These are phyloP conservation scores for Deilephila porcellus DNA, from an alignment of 2,888 invertebrate genomes.

Conservation along the genomic window DNA sequence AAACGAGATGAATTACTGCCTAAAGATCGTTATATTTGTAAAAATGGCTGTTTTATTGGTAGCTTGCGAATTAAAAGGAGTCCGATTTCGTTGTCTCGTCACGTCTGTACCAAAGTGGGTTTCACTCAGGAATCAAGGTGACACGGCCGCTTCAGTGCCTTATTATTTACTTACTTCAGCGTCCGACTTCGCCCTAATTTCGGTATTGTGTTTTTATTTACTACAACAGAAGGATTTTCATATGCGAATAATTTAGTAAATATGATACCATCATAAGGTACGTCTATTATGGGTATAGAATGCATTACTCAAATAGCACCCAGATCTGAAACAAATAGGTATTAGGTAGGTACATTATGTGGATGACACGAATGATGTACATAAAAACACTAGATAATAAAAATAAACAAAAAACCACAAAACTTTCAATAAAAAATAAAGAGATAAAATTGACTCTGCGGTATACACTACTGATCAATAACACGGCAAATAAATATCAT, in stretches of 20 bases:
- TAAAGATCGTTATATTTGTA: slow-evolving; percentile 31
- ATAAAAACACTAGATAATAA: too few species aligned
- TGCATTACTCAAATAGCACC: too few species aligned
- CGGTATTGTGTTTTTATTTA: not conserved
- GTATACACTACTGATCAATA: not conserved
- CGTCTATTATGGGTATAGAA: too few species aligned
- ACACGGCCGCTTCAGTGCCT: slow-evolving; percentile 1
- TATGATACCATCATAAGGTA: too few species aligned
- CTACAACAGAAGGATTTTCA: too few species aligned
- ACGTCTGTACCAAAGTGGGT: slow-evolving; percentile 27
- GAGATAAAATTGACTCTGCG: not conserved
- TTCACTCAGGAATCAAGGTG: slow-evolving; percentile 29
- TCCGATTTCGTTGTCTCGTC: slow-evolving; percentile 31
- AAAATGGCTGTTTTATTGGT: slow-evolving; percentile 33
- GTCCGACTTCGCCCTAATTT: not conserved
- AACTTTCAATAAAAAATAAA: too few species aligned
- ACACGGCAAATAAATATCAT: not conserved
- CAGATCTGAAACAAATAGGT: too few species aligned
- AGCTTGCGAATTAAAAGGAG: slow-evolving; percentile 31
- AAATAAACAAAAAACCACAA: too few species aligned
- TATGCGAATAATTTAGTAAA: too few species aligned
- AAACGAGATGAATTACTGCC: slow-evolving; percentile 31
- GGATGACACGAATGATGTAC: too few species aligned
- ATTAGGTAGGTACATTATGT: too few species aligned
- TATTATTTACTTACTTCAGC: not conserved